Evolutionary conservation across 1,140 invertebrate species (phyloP), one percentile per base, ranked within the genome.

Genomic region (Spodoptera frugiperda): DNA sequence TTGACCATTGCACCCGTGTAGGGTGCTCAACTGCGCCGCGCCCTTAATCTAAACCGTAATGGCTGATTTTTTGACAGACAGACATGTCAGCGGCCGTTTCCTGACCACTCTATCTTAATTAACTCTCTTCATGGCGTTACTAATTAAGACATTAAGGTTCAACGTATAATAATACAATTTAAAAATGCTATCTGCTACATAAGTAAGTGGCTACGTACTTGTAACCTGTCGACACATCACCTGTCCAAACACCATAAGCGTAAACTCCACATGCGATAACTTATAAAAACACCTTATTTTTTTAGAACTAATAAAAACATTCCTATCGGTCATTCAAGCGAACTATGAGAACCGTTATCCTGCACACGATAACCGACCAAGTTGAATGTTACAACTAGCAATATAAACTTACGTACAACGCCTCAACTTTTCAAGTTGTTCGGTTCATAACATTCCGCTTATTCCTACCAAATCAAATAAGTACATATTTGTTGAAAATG

Each of bases 241-340:
- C 21, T 55, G 68, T 57, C 9, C 51, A 67, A 67, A 80, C 79
- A 79, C 80, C 55, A 77, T 78, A 79, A 82, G 78, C 80, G 68
- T 55, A 80, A 83, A 84, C 86, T 82, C 84, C 78, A 80, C 55
- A 80, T 83, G 84, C 63, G 61, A 83, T 75, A 82, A 84, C 8
- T 59, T 25, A 73, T 61, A 84, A 82, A 86, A 87, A 85, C 82
- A 77, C 74, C 78, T 84, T 81, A 83, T 84, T 83, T 80, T n/a
- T 79, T 84, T 81, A 86, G 81, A 86, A 85, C 86, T 86, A 89
- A 85, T 86, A 85, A 82, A 76, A 81, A 74, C 49, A 54, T 78
- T 70, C 77, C 83, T 87, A 87, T 88, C 84, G 83, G 80, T 73
- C 78, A 80, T 77, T 78, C 54, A 57, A 81, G 84, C 75, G 78